Percentiles rank a stretch among this genome's conserved stretches.
These are phyloP conservation scores for Yponomeuta cagnagella DNA, from an alignment of 2,888 invertebrate genomes.

Conservation along the genomic window DNA sequence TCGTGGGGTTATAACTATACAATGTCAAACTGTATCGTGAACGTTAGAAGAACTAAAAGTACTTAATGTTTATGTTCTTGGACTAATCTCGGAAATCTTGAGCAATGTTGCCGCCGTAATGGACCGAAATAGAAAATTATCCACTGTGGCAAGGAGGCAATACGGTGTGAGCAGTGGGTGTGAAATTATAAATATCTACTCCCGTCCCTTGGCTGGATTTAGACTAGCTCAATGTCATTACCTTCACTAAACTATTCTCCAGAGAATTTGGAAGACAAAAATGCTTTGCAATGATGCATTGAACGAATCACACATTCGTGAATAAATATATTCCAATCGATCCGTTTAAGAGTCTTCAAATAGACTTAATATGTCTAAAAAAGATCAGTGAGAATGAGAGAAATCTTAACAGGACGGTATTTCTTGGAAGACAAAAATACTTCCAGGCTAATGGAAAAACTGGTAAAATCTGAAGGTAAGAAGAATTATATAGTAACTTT, in stretches of 20 bases:
- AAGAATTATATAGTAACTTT: not conserved
- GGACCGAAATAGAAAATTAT: conserved; percentile 51
- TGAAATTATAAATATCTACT: conserved; percentile 65
- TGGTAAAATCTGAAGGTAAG: not conserved
- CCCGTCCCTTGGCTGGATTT: conserved; percentile 42
- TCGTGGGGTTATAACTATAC: not conserved
- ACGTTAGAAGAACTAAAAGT: not conserved
- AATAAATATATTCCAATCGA: no score
- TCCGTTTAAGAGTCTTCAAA: no score
- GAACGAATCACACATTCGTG: not conserved
- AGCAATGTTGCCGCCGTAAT: not conserved
- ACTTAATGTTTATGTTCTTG: conserved; percentile 6
- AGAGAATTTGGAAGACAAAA: not conserved
- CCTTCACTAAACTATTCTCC: conserved; percentile 27
- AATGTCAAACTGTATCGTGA: not conserved
- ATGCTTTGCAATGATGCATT: not conserved
- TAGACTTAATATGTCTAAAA: no score
- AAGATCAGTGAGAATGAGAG: no score
- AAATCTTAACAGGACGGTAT: not conserved
- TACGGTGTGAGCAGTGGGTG: conserved; percentile 39
- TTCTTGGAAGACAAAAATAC: not conserved
- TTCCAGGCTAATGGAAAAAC: not conserved
- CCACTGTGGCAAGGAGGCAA: conserved; percentile 30
- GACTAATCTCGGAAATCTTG: not conserved
- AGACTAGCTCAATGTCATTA: conserved; percentile 62